These are phyloP conservation scores for Catharus minimus DNA, from an alignment of 2,113 vertebrate genomes.

Conservation along the genomic window DNA sequence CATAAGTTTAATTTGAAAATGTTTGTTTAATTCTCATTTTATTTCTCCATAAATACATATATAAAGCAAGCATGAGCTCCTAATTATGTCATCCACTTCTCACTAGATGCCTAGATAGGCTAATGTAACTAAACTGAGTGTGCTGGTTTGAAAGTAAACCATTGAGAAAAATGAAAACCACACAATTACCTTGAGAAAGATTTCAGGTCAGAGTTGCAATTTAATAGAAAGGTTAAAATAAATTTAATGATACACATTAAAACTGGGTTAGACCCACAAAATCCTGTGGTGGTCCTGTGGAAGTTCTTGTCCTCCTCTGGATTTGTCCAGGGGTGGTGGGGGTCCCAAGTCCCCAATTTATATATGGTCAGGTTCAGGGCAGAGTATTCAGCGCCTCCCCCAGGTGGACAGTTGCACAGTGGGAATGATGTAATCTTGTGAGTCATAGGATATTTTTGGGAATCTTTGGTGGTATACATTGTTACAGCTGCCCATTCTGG, in stretches of 20 bases:
- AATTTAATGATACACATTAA: neutral
- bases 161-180: neutral
- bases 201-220: neutral
- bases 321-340: rapidly evolving
- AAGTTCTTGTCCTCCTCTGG: neutral
- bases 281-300: neutral
- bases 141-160: neutral
- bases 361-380: neutral
- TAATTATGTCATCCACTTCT: neutral
- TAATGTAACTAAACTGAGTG: neutral
- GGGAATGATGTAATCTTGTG: neutral
- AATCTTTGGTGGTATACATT: neutral
- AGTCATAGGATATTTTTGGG: neutral
- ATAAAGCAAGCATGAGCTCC: neutral
- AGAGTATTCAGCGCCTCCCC: neutral
- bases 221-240: neutral
- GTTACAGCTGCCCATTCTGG: neutral
- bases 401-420: neutral
- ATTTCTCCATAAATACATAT: neutral
- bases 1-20: neutral
- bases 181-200: neutral
- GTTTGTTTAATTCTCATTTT: neutral
- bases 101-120: neutral
- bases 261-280: neutral
- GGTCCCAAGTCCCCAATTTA: neutral